Conservation (phyloP, 2,113 vertebrate species). For the Ammodytes dubius region DNA sequence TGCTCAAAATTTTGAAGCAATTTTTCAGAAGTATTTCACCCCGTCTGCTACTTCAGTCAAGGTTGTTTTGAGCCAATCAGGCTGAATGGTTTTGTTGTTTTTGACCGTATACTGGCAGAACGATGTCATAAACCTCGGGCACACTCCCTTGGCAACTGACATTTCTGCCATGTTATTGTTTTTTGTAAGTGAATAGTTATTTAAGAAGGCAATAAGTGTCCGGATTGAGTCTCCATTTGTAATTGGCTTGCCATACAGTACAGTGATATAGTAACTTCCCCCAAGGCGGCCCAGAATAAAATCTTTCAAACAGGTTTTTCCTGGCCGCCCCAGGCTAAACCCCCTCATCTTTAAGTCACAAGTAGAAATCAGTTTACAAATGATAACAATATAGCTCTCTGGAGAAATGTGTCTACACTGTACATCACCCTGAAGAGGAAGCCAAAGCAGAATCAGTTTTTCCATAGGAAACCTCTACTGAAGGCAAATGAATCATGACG, state of each 20-base stretch:
- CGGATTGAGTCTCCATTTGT: constrained; percentile 84
- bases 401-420: constrained; percentile 87
- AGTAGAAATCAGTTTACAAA: constrained; percentile 86
- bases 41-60: constrained; percentile 72
- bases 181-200: constrained; percentile 71
- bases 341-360: constrained; percentile 82
- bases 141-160: constrained; percentile 48
- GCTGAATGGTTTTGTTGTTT: constrained; percentile 72
- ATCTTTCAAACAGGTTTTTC: constrained; percentile 63
- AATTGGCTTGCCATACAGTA: constrained; percentile 88
- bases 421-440: constrained; percentile 89
- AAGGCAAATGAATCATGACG: constrained; percentile 87
- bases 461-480: constrained; percentile 90
- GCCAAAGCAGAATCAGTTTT: constrained; percentile 88
- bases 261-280: constrained; percentile 85
- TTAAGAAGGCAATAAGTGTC: constrained; percentile 84
- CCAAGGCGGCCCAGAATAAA: constrained; percentile 75
- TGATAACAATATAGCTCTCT: constrained; percentile 86
- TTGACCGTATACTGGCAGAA: constrained; percentile 66
- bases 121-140: constrained; percentile 51
- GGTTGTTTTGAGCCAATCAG: constrained; percentile 74
- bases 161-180: constrained; percentile 64
- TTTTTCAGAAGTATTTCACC: constrained; percentile 54
- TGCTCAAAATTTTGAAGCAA: constrained; percentile 41
- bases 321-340: constrained; percentile 76